Conservation (phyloP, 1,140 invertebrate species). For the Dryas iulia region DNA sequence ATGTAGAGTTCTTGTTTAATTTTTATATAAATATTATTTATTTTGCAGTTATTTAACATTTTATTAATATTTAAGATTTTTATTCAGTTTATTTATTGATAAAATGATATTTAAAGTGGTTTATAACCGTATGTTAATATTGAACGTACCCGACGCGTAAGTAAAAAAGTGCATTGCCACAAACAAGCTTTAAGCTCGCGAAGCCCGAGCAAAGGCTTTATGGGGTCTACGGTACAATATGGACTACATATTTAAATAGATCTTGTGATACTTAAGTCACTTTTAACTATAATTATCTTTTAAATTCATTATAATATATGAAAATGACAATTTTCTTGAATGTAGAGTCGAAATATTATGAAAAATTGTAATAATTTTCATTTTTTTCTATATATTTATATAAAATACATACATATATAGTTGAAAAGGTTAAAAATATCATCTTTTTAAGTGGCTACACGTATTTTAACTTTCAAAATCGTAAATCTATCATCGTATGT, state of each 20-base stretch:
- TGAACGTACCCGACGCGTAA: conserved; percentile 45
- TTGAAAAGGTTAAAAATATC: neutral
- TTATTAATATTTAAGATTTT: neutral
- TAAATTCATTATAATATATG: neutral
- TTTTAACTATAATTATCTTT: neutral
- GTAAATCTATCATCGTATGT: neutral
- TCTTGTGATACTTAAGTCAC: neutral
- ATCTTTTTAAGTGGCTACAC: neutral
- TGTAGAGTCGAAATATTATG: neutral
- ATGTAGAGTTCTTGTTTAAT: neutral
- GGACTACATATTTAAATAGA: conserved; percentile 34
- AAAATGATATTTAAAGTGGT: neutral
- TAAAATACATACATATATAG: neutral
- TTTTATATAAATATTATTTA: neutral
- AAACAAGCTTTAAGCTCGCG: conserved; percentile 51
- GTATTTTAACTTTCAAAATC: neutral
- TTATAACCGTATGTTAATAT: neutral
- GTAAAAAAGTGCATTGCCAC: conserved; percentile 49
- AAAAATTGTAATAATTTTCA: neutral
- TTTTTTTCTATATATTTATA: neutral
- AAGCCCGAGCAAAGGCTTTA: conserved; percentile 45
- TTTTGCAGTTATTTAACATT: neutral
- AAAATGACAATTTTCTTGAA: neutral
- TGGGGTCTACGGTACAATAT: conserved; percentile 39
- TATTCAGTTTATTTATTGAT: neutral